These are phyloP conservation scores for Cynopterus sphinx DNA, from an alignment of 2,797 vertebrate species.

Conservation along the genomic window DNA sequence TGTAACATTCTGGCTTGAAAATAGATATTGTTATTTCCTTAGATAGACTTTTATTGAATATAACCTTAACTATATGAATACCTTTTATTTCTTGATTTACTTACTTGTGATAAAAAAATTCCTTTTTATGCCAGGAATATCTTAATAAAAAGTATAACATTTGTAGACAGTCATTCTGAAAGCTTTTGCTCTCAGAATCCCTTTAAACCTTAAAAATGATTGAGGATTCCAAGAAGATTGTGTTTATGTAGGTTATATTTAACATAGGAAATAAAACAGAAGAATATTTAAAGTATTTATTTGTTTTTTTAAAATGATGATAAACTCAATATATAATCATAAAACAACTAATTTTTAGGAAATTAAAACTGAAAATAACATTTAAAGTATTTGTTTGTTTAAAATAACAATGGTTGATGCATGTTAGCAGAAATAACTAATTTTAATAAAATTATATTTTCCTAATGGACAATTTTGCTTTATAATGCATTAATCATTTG, in stretches of 20 bases:
- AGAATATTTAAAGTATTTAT: neutral
- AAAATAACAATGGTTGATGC: neutral
- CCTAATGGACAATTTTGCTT: neutral
- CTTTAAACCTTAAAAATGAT: neutral
- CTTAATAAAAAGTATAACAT: neutral
- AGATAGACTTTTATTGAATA: neutral
- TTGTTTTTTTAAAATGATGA: constrained; percentile 35
- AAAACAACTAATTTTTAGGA: neutral
- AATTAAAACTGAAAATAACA: neutral
- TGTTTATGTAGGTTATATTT: constrained; percentile 23
- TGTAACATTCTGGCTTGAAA: neutral
- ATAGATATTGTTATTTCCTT: neutral
- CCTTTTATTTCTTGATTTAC: neutral
- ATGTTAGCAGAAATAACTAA: neutral
- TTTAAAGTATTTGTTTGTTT: constrained; percentile 14
- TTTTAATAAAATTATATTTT: constrained; percentile 38
- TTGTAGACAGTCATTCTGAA: neutral
- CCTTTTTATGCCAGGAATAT: neutral
- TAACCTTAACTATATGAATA: neutral
- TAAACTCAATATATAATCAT: neutral
- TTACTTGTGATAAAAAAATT: neutral
- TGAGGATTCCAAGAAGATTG: neutral
- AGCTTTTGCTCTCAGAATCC: neutral
- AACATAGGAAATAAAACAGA: neutral
- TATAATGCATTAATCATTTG: neutral